A percentile compares a stretch with the other conserved stretches of the same genome.
Conservation (phyloP, 92 coral and sea anemone genomes). For the Siderastrea siderea region DNA sequence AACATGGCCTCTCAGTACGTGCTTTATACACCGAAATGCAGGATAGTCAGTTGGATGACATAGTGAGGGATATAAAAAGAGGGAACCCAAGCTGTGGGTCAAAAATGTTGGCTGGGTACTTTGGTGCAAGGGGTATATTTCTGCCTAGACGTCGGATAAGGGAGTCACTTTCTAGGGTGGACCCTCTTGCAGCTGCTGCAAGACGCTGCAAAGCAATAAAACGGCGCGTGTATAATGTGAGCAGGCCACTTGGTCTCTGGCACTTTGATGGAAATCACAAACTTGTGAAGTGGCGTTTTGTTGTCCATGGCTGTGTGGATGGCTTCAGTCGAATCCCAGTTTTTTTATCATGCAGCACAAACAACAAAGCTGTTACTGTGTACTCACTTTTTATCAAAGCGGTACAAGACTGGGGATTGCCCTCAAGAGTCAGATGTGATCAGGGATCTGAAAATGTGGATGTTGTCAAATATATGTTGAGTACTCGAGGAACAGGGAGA, state of each 20-base stretch:
- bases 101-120: slow-evolving; percentile 70
- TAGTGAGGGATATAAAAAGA: slow-evolving; percentile 39
- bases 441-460: slow-evolving; percentile 64
- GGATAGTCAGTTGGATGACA: slow-evolving; percentile 62
- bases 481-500: slow-evolving; percentile 49
- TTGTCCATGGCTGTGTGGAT: slow-evolving; percentile 69
- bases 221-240: slow-evolving; percentile 59
- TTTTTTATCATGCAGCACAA: slow-evolving; percentile 55
- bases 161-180: slow-evolving; percentile 68
- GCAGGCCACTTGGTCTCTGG: slow-evolving; percentile 59
- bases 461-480: slow-evolving; percentile 61
- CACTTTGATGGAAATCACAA: slow-evolving; percentile 74
- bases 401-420: slow-evolving; percentile 67
- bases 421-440: slow-evolving; percentile 57
- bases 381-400: slow-evolving; percentile 51
- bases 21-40: slow-evolving; percentile 55
- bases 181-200: slow-evolving; percentile 65
- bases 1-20: slow-evolving; percentile 62
- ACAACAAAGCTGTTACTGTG: slow-evolving; percentile 69
- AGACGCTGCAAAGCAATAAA: slow-evolving; percentile 61
- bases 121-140: slow-evolving; percentile 57
- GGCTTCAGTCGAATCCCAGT: slow-evolving; percentile 66
- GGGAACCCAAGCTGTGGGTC: slow-evolving; percentile 67
- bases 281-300: slow-evolving; percentile 50
- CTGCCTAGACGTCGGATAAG: slow-evolving; percentile 67